Evolutionary conservation across 2,797 vertebrate genomes (phyloP).

Genomic region (Heteromormyrus szaboi): DNA sequence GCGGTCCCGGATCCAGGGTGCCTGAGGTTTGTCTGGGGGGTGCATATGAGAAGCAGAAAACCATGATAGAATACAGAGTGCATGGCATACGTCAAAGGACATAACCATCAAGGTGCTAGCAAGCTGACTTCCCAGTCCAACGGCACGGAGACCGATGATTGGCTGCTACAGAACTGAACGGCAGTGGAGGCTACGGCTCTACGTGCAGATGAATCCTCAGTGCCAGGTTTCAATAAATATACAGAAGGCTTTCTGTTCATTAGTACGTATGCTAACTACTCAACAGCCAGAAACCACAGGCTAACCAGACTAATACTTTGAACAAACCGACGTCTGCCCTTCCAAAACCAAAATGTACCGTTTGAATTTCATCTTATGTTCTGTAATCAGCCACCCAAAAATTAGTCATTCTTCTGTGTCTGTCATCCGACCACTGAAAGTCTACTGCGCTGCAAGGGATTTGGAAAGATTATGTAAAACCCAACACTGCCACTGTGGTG

Average conservation of each 20-base stretch:
- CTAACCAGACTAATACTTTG: not conserved
- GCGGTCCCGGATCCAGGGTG: not conserved
- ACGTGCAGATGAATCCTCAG: not conserved
- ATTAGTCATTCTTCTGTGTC: not conserved
- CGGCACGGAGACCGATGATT: not conserved
- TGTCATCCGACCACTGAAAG: not conserved
- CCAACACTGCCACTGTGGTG: not conserved
- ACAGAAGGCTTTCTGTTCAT: not conserved
- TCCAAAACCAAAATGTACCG: not conserved
- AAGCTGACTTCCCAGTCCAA: not conserved
- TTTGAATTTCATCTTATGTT: not conserved
- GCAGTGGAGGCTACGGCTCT: not conserved
- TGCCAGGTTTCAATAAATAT: not conserved
- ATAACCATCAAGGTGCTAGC: not conserved
- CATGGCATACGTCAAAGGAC: not conserved
- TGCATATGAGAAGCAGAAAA: not conserved
- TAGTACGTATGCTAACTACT: not conserved
- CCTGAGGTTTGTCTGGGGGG: not conserved
- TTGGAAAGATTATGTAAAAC: slow-evolving; percentile 1
- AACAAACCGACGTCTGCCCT: not conserved
- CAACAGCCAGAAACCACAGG: not conserved
- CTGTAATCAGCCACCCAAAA: not conserved
- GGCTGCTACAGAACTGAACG: not conserved
- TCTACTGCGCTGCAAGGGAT: not conserved
- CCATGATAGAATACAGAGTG: not conserved